phyloP scores from a whole-genome alignment of 2,797 vertebrate genomes.

The Acomys russatus region DNA sequence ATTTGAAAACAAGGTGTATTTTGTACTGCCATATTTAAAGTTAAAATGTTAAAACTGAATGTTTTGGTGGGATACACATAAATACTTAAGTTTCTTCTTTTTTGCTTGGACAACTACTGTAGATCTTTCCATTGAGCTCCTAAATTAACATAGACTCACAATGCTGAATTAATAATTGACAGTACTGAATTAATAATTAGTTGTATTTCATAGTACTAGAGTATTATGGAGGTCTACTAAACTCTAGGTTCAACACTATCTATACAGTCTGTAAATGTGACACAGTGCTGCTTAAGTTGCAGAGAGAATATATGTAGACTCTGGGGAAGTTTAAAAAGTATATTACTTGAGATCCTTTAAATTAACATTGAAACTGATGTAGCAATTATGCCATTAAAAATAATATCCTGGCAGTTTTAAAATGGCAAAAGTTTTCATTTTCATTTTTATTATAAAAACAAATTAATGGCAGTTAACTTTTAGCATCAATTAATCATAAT shows the following conservation, averaged over 20 bases:
- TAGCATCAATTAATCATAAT: neutral
- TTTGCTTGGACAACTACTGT: neutral
- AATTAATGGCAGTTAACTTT: neutral
- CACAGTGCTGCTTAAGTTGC: neutral
- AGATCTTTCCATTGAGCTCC: neutral
- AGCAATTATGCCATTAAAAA: slow-evolving; percentile 1
- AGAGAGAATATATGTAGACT: neutral
- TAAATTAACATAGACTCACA: neutral
- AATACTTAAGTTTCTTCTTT: slow-evolving; percentile 32
- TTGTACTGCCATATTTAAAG: neutral
- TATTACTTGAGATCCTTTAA: neutral
- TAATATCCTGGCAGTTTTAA: neutral
- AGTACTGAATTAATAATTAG: slow-evolving; percentile 1
- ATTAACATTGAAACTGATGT: neutral
- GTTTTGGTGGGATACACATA: slow-evolving; percentile 22
- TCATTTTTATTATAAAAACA: slow-evolving; percentile 15
- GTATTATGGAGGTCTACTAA: neutral
- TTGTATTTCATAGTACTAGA: neutral
- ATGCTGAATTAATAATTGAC: neutral
- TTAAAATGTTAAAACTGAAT: slow-evolving; percentile 3
- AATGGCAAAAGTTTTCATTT: neutral
- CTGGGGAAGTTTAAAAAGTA: slow-evolving; percentile 28
- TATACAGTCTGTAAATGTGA: neutral
- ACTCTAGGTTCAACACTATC: neutral
- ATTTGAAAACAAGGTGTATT: neutral